Evolutionary conservation across 1,140 invertebrate species (phyloP).

Genomic region (Dendroctonus valens): DNA sequence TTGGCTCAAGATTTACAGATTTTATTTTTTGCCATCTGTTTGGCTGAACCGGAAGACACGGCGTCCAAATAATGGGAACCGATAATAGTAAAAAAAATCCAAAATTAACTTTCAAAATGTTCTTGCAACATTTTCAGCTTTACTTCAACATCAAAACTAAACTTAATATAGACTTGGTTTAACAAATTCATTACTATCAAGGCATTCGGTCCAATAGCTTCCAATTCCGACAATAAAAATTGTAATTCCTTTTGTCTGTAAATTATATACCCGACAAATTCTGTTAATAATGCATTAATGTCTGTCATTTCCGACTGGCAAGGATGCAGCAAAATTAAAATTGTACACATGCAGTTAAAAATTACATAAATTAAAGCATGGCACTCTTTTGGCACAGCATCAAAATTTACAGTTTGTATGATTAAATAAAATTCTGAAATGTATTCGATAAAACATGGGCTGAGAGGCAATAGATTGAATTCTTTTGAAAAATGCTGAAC

Average conservation of each 20-base stretch:
- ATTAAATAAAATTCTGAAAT: conserved; percentile 36
- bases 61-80: no score
- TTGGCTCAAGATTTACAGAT: no score
- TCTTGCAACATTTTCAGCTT: no score
- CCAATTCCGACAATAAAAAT: no score
- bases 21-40: no score
- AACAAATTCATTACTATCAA: no score
- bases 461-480: conserved; percentile 36
- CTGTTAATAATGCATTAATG: conserved; percentile 22
- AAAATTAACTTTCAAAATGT: no score
- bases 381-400: conserved; percentile 12
- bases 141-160: no score
- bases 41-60: no score
- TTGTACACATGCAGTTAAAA: conserved; percentile 30
- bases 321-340: conserved; percentile 25
- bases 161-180: no score
- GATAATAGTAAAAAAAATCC: no score
- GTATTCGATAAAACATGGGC: conserved; percentile 36
- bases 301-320: conserved; percentile 20
- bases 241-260: not conserved
- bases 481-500: conserved; percentile 35
- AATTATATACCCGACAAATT: conserved; percentile 30
- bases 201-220: no score
- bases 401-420: conserved; percentile 32
- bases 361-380: conserved; percentile 14